Base-by-base conservation (phyloP, 2,888 invertebrate species). In the Graphium colonna region DNA sequence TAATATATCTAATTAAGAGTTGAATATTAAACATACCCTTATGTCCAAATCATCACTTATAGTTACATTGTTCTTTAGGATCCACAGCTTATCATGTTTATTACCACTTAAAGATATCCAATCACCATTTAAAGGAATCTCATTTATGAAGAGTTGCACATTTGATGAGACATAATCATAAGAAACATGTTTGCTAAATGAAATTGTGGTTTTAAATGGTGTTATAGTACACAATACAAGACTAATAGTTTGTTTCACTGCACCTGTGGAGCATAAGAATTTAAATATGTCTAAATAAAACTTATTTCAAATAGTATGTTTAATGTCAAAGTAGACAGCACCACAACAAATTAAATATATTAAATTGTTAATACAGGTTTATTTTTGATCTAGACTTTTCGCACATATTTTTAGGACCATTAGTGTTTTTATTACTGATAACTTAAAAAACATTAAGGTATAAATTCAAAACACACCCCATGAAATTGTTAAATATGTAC, bases 31-130 rank as follows among this genome's bases (percentile, higher is more conserved):
- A 41, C 41, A 59, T 74, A 89, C 89, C 82, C 75, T 77, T 4
- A 89, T 62, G 60, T 79, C 68, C 50, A 77, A 60, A 55, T 60
- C 61, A 43, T 70, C 64, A 42, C 42, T 63, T 28, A 82, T 63
- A 43, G 46, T 51, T 44, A 61, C 58, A 45, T 67, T 62, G 64
- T 84, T 81, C 53, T 79, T 71, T 9, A 78, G 71, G 46, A 82
- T 74, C 91, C 91, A 92, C 55, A 90, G 59, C 61, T 82, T 79
- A 56, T 91, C 91, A 75, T 80, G 79, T 52, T 80, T 71, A 56
- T 81, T 79, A 1, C 80, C 77, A 33, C 77, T 75, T 60, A 79
- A 75, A 1, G 91, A 79, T 39, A 65, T 64, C 91, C 91, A 92
- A 42, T 73, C 67, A 10, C 86, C 84, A 45, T 62, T 58, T 7